Evolutionary conservation across 1,140 invertebrate genomes (phyloP), one percentile per base, ranked within the genome.

Genomic region (Latrodectus geometricus): DNA sequence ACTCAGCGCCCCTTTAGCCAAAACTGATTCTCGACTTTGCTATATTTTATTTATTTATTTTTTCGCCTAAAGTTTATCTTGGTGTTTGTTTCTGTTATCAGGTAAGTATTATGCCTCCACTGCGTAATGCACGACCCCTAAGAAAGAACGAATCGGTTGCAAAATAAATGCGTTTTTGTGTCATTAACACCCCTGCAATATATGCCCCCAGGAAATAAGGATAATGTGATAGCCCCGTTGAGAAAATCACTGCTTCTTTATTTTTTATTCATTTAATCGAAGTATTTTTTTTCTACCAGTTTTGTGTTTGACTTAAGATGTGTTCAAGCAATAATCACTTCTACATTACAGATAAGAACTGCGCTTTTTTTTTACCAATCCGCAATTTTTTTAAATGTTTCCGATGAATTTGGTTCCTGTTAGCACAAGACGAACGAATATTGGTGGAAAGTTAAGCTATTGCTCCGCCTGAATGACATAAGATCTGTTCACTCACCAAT

Each of bases 51-150:
- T 80, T 70, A 48, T 80, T 80, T 70, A n/a, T 75, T 72, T 74
- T 23, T 68, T 54, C 56, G 75, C 75, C 35, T 75, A 75, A 74
- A 83, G 69, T 83, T 83, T 83, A 83, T 83, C 81, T 83, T 35
- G 56, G 48, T 68, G 81, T 83, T 83, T 83, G 81, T 83, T 83
- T 83, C 81, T 74, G 72, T 83, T 83, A 83, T 83, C 81, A 23
- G 72, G 8, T 50, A 35, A 48, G 15, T 75, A 68, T 75, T 75
- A 74, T 73, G 70, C 70, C 21, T 50, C 21, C 21, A 35, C 8
- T 66, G 8, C 35, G 50, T 52, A 70, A 52, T 52, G 70, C 21
- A 70, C 66, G 66, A 78, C 56, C 66, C 21, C 35, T 80, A 49
- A 69, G 35, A 80, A 79, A 80, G 77, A 69, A 69, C 65, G 49